Evolutionary conservation across 2,888 invertebrate species (phyloP).

Genomic region (Drosophila monieri): DNA sequence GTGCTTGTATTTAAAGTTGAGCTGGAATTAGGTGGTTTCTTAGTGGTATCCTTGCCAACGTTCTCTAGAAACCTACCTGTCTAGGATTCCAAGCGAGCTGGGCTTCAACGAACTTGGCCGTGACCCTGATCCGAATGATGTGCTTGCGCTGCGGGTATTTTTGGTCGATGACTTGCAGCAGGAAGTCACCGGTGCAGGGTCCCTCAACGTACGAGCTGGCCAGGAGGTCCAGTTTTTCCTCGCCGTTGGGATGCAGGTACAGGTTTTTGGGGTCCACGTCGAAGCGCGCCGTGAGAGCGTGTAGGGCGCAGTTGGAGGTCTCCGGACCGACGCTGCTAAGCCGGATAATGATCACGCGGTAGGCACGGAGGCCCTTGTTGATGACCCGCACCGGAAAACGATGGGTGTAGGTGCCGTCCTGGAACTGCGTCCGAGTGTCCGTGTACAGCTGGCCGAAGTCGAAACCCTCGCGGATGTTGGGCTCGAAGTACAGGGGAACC

Average conservation of each 20-base stretch:
- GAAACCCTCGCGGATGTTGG: constrained; percentile 67
- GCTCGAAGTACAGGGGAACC: constrained; percentile 75
- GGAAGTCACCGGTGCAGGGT: constrained; percentile 60
- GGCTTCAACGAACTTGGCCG: constrained; percentile 63
- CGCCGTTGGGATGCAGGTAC: constrained; percentile 41
- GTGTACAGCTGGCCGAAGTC: constrained; percentile 70
- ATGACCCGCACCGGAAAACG: constrained; percentile 58
- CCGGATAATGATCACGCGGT: constrained; percentile 70
- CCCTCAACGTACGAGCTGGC: constrained; percentile 65
- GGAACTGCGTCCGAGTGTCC: constrained; percentile 57
- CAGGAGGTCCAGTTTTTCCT: constrained; percentile 49
- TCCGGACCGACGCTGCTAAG: constrained; percentile 46
- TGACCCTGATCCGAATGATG: constrained; percentile 49
- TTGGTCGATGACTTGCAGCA: constrained; percentile 63
- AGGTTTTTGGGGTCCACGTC: constrained; percentile 67
- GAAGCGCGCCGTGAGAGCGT: constrained; percentile 55
- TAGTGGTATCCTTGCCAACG: neutral
- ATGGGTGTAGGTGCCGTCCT: constrained; percentile 45
- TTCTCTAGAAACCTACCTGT: constrained; percentile 1
- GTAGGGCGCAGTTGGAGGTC: constrained; percentile 32
- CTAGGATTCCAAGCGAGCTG: constrained; percentile 66
- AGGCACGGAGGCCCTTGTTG: constrained; percentile 72
- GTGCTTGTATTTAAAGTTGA: constrained; percentile 62
- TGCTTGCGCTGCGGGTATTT: constrained; percentile 64
- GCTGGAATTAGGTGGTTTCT: constrained; percentile 2